Evolutionary conservation across 1,140 invertebrate species (phyloP).

Genomic region (Drosophila tristis): DNA sequence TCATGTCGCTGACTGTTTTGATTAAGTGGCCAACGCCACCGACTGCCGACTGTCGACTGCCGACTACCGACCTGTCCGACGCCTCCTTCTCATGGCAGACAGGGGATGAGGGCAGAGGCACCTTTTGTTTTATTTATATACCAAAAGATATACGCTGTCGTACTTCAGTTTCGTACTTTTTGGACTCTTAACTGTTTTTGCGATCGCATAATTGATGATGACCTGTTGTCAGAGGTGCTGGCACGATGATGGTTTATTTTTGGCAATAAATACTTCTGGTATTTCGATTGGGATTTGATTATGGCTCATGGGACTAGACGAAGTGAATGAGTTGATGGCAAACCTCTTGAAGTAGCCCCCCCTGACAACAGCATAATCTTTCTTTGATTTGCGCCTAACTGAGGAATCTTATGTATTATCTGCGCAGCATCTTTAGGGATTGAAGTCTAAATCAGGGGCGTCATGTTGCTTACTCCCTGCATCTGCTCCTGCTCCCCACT

Average conservation of each 20-base stretch:
- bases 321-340: constrained; percentile 9
- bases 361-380: not conserved
- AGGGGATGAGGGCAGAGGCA: constrained; percentile 4
- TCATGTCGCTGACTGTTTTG: constrained; percentile 63
- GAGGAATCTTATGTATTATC: not conserved
- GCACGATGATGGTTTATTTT: constrained; percentile 45
- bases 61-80: constrained; percentile 25
- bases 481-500: not conserved
- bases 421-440: constrained; percentile 3
- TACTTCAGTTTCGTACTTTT: constrained; percentile 32
- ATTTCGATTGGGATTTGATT: constrained; percentile 26
- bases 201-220: constrained; percentile 69
- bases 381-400: not conserved
- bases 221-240: constrained; percentile 40
- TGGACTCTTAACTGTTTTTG: constrained; percentile 7
- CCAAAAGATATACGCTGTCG: constrained; percentile 60
- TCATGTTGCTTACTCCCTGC: not conserved
- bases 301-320: not conserved
- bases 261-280: constrained; percentile 28
- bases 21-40: constrained; percentile 70
- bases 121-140: constrained; percentile 54
- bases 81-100: no score
- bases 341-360: not conserved
- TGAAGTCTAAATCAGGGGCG: constrained; percentile 2
- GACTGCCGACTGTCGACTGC: constrained; percentile 13